A percentile compares a stretch with the other conserved stretches of the same genome.
phyloP scores from a whole-genome alignment of 2,113 vertebrate species.

The Xiphorhynchus elegans region DNA sequence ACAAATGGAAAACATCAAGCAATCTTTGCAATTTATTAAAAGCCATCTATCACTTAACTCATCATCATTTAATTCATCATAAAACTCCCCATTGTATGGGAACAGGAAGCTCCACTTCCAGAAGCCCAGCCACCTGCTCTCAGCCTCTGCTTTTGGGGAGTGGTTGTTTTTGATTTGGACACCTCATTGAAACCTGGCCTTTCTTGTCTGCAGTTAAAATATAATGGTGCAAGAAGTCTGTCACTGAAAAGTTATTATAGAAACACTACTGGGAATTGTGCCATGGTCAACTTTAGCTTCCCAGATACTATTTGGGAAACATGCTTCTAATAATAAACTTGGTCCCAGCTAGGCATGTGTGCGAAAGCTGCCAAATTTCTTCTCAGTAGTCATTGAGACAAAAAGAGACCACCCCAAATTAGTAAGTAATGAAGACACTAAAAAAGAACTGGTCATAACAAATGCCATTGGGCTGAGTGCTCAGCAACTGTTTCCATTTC shows the following conservation, averaged over 20 bases:
- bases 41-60: not conserved
- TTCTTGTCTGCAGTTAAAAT: conserved; percentile 25
- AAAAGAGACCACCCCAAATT: not conserved
- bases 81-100: not conserved
- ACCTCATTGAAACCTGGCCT: not conserved
- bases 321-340: conserved; percentile 33
- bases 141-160: not conserved
- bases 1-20: not conserved
- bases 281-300: conserved; percentile 2
- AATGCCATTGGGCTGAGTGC: not conserved
- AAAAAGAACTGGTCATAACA: not conserved
- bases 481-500: not conserved
- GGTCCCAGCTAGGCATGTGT: not conserved
- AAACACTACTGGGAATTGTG: conserved; percentile 29
- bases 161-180: not conserved
- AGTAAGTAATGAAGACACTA: not conserved
- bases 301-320: conserved; percentile 10
- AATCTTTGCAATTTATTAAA: not conserved
- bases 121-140: not conserved
- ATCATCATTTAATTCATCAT: not conserved
- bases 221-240: not conserved
- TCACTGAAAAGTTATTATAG: not conserved
- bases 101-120: conserved; percentile 27
- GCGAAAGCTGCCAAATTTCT: not conserved
- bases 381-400: not conserved